Conservation (phyloP, 2,797 vertebrate species). For the Ceryle rudis region DNA sequence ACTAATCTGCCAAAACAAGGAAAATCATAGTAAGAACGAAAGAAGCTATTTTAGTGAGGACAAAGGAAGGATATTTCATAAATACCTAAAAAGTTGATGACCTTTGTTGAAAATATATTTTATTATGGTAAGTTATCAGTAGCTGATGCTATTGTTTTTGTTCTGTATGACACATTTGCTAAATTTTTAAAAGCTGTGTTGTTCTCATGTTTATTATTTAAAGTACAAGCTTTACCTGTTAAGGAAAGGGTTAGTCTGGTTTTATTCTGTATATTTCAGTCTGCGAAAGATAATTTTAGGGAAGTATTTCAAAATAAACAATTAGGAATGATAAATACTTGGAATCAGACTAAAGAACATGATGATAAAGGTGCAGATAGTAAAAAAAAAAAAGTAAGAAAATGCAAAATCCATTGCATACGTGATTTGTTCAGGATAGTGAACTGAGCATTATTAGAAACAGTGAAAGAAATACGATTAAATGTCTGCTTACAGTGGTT, state of each 20-base stretch:
- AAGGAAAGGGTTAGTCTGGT: not conserved
- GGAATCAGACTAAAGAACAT: not conserved
- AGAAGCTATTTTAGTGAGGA: not conserved
- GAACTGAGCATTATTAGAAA: not conserved
- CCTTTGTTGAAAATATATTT: not conserved
- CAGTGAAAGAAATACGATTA: not conserved
- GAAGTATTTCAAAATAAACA: not conserved
- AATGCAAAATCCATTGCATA: not conserved
- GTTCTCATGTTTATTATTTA: not conserved
- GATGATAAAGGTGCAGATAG: not conserved
- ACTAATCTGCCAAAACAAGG: not conserved
- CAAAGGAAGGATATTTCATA: not conserved
- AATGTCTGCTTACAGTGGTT: not conserved
- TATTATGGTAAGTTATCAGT: not conserved
- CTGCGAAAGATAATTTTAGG: not conserved
- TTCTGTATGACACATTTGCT: not conserved
- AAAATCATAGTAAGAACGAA: not conserved
- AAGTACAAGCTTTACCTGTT: not conserved
- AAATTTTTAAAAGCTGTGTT: not conserved
- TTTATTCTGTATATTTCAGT: not conserved
- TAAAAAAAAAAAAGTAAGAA: not conserved
- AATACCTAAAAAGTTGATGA: not conserved
- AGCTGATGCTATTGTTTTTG: not conserved
- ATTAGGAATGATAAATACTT: not conserved
- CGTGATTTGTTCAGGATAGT: rapidly evolving